Conservation (phyloP, 2,113 vertebrate species). For the Mormyrus lacerda region DNA sequence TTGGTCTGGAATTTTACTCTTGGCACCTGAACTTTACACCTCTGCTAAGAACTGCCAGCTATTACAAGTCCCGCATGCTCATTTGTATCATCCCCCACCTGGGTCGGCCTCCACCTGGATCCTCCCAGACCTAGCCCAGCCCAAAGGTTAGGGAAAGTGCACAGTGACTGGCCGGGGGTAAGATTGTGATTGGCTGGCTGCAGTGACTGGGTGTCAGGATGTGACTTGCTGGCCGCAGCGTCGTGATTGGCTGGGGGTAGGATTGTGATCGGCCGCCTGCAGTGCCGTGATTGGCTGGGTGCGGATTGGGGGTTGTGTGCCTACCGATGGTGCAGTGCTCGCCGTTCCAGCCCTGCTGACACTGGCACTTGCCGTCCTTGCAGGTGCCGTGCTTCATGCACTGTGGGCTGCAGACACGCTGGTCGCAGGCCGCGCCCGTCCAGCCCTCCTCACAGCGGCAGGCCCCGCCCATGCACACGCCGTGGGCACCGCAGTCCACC, state of each 20-base stretch:
- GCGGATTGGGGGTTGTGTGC: background rate
- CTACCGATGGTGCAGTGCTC: slow-evolving; percentile 94
- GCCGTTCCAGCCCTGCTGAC: slow-evolving; percentile 89
- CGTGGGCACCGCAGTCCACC: slow-evolving; percentile 81
- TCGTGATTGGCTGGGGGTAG: background rate
- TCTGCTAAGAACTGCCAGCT: background rate
- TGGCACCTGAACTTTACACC: background rate
- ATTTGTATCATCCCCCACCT: background rate
- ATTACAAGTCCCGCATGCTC: background rate
- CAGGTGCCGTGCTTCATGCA: slow-evolving; percentile 84
- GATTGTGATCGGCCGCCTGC: too few relatives aligned
- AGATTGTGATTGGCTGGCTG: background rate
- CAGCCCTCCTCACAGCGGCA: slow-evolving; percentile 87
- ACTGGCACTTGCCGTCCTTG: slow-evolving; percentile 88
- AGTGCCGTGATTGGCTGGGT: background rate
- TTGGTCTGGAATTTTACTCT: background rate
- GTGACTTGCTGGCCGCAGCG: background rate
- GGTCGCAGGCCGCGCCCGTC: slow-evolving; percentile 78
- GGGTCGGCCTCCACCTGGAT: background rate
- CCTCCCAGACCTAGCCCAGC: background rate
- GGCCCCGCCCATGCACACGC: slow-evolving; percentile 77
- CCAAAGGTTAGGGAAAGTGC: background rate
- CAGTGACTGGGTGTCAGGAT: background rate
- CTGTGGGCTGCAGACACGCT: slow-evolving; percentile 80
- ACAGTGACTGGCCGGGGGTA: background rate